Evolutionary conservation across 2,113 vertebrate species (phyloP).

Genomic region (Daubentonia madagascariensis): DNA sequence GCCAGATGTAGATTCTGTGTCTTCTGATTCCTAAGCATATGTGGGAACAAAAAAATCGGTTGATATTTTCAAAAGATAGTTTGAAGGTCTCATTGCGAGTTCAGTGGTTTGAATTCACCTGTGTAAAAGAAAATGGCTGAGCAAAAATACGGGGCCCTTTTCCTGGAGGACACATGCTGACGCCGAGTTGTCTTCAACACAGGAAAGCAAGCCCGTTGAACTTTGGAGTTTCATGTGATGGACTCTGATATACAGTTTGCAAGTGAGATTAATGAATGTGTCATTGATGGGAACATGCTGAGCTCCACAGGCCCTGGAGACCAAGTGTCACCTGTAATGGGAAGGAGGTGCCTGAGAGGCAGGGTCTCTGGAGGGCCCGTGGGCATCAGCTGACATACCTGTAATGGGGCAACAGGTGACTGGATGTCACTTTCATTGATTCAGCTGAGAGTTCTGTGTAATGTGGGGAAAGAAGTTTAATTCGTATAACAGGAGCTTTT

Average conservation of each 20-base stretch:
- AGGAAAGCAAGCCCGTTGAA: background rate
- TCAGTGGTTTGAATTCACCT: background rate
- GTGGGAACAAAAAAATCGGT: background rate
- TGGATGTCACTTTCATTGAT: background rate
- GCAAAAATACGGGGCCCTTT: background rate
- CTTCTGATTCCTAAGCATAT: background rate
- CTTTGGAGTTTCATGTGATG: background rate
- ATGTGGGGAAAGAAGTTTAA: background rate
- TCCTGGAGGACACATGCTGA: background rate
- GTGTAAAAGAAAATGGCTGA: background rate
- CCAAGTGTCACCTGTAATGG: slow-evolving; percentile 24
- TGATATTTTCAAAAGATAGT: background rate
- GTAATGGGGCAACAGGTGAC: slow-evolving; percentile 7
- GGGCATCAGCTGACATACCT: slow-evolving; percentile 8
- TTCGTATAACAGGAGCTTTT: background rate
- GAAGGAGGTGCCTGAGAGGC: background rate
- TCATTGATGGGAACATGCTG: background rate
- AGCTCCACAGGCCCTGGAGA: slow-evolving; percentile 26
- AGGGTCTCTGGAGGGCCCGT: background rate
- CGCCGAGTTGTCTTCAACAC: background rate
- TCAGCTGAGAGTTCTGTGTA: slow-evolving; percentile 13
- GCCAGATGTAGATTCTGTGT: background rate
- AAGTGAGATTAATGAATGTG: slow-evolving; percentile 43
- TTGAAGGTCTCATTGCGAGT: background rate
- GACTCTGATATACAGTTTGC: slow-evolving; percentile 21